Percentiles rank a stretch among this genome's conserved stretches.
These are phyloP conservation scores for Oncorhynchus keta DNA, from an alignment of 2,113 vertebrate genomes.

Conservation along the genomic window DNA sequence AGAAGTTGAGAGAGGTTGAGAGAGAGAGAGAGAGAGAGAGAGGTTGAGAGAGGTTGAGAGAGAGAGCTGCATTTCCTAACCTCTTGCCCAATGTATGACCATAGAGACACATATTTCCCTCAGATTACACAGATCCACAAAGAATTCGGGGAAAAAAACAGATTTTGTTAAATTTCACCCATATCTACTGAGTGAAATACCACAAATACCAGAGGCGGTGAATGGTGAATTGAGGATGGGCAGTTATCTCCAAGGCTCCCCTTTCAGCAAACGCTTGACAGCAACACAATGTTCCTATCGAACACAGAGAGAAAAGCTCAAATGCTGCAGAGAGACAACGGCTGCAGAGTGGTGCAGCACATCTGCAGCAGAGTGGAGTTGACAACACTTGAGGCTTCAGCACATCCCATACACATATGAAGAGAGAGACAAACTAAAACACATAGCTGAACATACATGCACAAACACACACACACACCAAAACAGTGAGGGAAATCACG, in stretches of 20 bases:
- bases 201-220: conserved; percentile 36
- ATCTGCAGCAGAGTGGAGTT: conserved; percentile 32
- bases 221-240: conserved; percentile 61
- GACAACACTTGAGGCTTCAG: conserved; percentile 21
- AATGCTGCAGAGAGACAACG: conserved; percentile 28
- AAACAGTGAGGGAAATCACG: neutral
- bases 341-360: conserved; percentile 32
- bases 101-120: no score
- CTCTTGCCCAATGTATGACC: no score
- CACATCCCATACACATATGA: neutral
- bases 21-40: neutral
- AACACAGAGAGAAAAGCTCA: conserved; percentile 39
- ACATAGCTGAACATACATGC: conserved; percentile 28
- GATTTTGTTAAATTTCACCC: no score
- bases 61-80: no score
- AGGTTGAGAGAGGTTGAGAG: no score
- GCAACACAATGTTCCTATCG: conserved; percentile 28
- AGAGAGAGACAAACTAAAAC: neutral
- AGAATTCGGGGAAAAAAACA: no score
- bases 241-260: conserved; percentile 67
- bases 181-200: no score
- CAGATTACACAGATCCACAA: no score
- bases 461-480: neutral
- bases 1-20: neutral
- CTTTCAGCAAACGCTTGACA: conserved; percentile 56